These are phyloP conservation scores for Spinibarbus caldwelli DNA, from an alignment of 2,797 vertebrate genomes.

Conservation along the genomic window DNA sequence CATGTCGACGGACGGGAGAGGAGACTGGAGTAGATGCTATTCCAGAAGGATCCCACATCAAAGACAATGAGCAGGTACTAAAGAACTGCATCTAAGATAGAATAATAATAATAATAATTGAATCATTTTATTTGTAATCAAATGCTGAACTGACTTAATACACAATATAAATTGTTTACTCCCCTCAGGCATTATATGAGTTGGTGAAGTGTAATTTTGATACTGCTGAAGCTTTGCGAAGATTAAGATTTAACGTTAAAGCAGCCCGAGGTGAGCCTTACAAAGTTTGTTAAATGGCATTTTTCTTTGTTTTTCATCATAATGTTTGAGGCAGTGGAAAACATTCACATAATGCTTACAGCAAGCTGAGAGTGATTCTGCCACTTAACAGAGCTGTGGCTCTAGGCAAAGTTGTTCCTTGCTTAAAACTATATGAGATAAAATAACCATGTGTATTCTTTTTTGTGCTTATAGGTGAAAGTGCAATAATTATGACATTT, in stretches of 20 bases:
- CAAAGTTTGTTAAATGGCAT: neutral
- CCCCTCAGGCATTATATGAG: conserved; percentile 90
- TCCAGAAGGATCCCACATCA: conserved; percentile 95
- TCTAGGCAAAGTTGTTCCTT: neutral
- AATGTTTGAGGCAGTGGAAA: too few species aligned
- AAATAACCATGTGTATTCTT: too few species aligned
- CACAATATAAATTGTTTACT: conserved; percentile 44
- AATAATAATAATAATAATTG: neutral
- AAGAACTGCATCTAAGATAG: neutral
- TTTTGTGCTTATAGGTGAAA: too few species aligned
- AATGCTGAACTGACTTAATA: neutral
- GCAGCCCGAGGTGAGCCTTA: conserved; percentile 90
- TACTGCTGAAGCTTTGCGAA: conserved; percentile 92
- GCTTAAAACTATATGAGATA: too few species aligned
- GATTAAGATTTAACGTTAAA: conserved; percentile 96
- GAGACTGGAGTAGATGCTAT: conserved; percentile 96
- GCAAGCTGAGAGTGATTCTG: neutral
- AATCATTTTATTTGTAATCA: neutral
- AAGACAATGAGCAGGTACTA: conserved; percentile 95
- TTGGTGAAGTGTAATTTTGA: conserved; percentile 98
- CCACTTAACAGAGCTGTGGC: neutral
- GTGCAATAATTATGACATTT: too few species aligned
- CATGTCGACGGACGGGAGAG: conserved; percentile 91
- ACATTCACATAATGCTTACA: too few species aligned
- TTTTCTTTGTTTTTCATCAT: neutral